Evolutionary conservation across 2,113 vertebrate species (phyloP).

Genomic region (Gulo gulo): DNA sequence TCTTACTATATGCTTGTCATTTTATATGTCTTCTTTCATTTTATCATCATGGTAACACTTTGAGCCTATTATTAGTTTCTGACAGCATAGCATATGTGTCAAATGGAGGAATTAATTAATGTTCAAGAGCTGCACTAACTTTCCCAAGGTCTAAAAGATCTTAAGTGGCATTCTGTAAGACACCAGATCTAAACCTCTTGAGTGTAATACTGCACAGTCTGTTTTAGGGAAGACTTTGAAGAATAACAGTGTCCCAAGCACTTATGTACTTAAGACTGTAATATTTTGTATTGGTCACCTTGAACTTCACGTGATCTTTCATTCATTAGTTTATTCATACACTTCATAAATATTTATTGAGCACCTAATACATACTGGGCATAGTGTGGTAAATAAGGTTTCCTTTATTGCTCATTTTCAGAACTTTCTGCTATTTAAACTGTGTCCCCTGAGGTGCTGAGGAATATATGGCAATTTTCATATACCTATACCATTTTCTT

Average conservation of each 20-base stretch:
- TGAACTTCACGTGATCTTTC: not conserved
- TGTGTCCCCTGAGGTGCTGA: not conserved
- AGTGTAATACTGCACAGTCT: not conserved
- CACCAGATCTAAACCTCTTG: not conserved
- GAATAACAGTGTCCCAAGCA: not conserved
- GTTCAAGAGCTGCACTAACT: not conserved
- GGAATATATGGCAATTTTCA: not conserved
- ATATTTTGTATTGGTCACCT: not conserved
- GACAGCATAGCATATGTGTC: not conserved
- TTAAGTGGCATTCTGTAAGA: not conserved
- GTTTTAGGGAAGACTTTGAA: conserved; percentile 31
- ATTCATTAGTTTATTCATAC: not conserved
- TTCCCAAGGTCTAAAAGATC: not conserved
- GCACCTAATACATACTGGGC: not conserved
- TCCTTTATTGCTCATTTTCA: not conserved
- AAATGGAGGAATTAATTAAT: not conserved
- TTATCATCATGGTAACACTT: not conserved
- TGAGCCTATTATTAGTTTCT: not conserved
- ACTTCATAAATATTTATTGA: not conserved
- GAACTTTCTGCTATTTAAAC: not conserved
- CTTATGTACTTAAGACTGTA: not conserved
- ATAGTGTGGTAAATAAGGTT: not conserved
- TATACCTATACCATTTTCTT: not conserved
- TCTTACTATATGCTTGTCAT: not conserved
- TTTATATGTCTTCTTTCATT: not conserved